A percentile compares a stretch with the other conserved stretches of the same genome.
Evolutionary conservation across 2,888 invertebrate species (phyloP).

Genomic region (Eupithecia exiguata): DNA sequence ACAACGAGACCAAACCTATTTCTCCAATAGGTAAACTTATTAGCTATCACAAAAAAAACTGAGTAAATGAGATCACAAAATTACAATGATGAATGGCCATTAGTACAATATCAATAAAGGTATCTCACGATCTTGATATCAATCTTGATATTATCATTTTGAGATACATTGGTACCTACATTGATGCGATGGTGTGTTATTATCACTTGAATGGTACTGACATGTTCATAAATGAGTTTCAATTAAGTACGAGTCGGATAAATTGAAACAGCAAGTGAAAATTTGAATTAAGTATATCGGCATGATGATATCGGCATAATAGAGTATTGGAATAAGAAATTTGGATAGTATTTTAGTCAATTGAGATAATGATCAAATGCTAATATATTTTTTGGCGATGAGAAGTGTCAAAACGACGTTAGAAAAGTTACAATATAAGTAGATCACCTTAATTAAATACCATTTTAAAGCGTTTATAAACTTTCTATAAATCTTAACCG

Average conservation of each 20-base stretch:
- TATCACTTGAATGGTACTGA: slow-evolving; percentile 29
- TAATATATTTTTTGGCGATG: not conserved
- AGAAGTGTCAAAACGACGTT: not conserved
- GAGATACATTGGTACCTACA: slow-evolving; percentile 38
- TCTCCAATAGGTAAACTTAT: too few relatives aligned
- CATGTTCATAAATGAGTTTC: slow-evolving; percentile 28
- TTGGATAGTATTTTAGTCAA: not conserved
- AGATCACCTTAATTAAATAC: not conserved
- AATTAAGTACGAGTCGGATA: slow-evolving; percentile 18
- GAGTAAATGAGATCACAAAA: not conserved
- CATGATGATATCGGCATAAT: not conserved
- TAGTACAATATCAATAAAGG: slow-evolving; percentile 59
- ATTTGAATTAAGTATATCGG: not conserved
- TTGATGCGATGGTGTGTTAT: slow-evolving; percentile 45
- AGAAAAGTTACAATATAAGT: not conserved
- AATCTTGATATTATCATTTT: slow-evolving; percentile 42
- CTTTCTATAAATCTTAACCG: slow-evolving; percentile 15
- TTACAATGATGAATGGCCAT: slow-evolving; percentile 60
- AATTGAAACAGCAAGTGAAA: slow-evolving; percentile 8
- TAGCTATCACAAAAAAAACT: not conserved
- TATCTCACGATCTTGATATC: slow-evolving; percentile 49
- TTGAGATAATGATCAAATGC: not conserved
- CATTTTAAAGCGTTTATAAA: not conserved
- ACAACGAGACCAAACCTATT: too few relatives aligned
- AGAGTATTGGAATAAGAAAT: not conserved